Conservation (phyloP, 2,888 invertebrate species). For the Melanophora roralis region DNA sequence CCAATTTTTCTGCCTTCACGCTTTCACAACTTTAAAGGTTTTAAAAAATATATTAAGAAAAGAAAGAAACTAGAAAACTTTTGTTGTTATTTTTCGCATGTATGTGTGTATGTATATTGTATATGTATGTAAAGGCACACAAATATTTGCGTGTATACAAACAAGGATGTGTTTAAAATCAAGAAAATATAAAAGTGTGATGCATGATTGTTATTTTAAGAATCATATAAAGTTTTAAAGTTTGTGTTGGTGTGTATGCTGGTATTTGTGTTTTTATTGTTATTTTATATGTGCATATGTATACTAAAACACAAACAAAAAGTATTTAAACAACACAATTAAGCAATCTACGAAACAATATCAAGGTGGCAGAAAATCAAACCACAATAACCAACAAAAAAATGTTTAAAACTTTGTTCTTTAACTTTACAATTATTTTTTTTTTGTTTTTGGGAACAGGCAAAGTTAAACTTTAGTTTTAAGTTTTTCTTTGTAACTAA, state of each 20-base stretch:
- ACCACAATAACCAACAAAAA: constrained; percentile 41
- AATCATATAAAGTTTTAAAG: constrained; percentile 39
- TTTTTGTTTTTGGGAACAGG: background rate
- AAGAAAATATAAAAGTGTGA: background rate
- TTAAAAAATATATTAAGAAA: too few species aligned
- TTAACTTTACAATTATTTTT: constrained; percentile 16
- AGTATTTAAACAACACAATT: background rate
- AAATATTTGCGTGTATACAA: background rate
- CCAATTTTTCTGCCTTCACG: too few species aligned
- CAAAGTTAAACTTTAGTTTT: background rate
- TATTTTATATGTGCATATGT: constrained; percentile 6
- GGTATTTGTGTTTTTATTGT: constrained; percentile 1
- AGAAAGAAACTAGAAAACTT: too few species aligned
- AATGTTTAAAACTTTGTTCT: background rate
- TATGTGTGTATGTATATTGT: too few species aligned
- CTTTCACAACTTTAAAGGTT: too few species aligned
- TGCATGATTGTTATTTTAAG: constrained; percentile 32
- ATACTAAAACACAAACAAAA: background rate
- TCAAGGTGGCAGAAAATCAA: constrained; percentile 48
- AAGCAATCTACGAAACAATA: constrained; percentile 36
- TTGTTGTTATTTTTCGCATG: too few species aligned
- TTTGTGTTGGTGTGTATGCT: background rate
- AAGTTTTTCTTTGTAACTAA: background rate
- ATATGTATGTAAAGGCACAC: background rate
- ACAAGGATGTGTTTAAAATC: background rate